phyloP scores from a whole-genome alignment of 2,888 invertebrate genomes.

The Synergus japonicus region DNA sequence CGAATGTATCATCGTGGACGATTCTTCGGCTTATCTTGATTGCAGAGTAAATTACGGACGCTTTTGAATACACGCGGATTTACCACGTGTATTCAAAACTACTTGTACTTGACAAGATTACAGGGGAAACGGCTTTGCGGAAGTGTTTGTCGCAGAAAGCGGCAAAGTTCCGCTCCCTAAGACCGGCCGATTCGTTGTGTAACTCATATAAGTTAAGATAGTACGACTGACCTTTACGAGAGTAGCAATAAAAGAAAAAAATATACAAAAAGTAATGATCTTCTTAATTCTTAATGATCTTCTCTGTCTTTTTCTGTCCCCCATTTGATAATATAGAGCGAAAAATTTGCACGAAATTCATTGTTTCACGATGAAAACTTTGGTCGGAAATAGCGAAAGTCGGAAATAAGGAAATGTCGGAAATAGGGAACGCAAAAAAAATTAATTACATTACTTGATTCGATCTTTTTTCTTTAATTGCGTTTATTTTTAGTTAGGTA shows the following conservation, averaged over 20 bases:
- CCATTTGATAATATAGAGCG: slow-evolving; percentile 16
- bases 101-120: slow-evolving; percentile 49
- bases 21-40: slow-evolving; percentile 30
- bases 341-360: neutral
- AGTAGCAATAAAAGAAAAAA: slow-evolving; percentile 1
- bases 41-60: slow-evolving; percentile 27
- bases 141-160: slow-evolving; percentile 58
- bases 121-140: slow-evolving; percentile 60
- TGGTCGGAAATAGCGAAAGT: slow-evolving; percentile 40
- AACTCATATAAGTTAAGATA: slow-evolving; percentile 43
- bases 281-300: neutral
- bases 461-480: neutral
- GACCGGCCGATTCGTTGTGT: slow-evolving; percentile 55
- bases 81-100: neutral
- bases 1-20: slow-evolving; percentile 28
- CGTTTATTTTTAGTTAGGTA: neutral
- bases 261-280: neutral
- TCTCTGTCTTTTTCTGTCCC: slow-evolving; percentile 12
- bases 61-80: slow-evolving; percentile 24
- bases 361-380: slow-evolving; percentile 25
- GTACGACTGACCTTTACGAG: slow-evolving; percentile 31
- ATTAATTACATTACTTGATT: neutral
- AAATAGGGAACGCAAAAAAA: slow-evolving; percentile 15
- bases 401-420: slow-evolving; percentile 36
- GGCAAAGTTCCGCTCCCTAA: slow-evolving; percentile 42